Base-by-base conservation (phyloP, 2,113 vertebrate species). In the Rhombomys opimus region DNA sequence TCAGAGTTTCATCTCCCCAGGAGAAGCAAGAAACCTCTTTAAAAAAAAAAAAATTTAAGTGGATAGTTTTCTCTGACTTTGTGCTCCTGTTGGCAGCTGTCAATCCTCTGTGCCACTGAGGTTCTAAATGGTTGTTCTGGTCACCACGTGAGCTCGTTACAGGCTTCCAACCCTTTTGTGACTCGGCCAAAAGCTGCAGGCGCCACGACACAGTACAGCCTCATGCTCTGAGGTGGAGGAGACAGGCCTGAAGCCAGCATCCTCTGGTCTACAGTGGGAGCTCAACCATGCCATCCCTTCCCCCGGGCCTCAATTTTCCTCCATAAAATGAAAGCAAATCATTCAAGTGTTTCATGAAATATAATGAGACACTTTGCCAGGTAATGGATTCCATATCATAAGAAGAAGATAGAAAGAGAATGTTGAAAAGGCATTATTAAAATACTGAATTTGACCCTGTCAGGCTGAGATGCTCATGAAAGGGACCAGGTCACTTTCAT, bases 1-100 rank as follows among this genome's bases (percentile, higher is more conserved):
- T 61, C 67, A 30, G 2, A 52, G 18, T 87, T 70, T 57, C 46
- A 3, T 46, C 73, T 78, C 23, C 75, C 54, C 2, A 5, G 18
- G 18, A 8, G 12, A 73, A 68, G 57, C 3, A 59, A 75, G 32
- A 22, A 27, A 38, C 65, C 10, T 54, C 14, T 38, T n/a, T 72
- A 50, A 76, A 54, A 46, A 46, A 46, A 46, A 46, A 46, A 46
- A 46, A 78, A 38, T 32, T 32, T 22, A 92, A 75, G 14, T 76
- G 54, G 67, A 32, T 77, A 68, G 13, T 75, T 85, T 94, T 92
- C 59, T 75, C 76, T 84, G 85, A 84, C 73, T 89, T 90, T 81
- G 52, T 13, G 23, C 25, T 85, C 70, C 70, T 3, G 6, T 5
- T 38, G 32, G 86, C 22, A 54, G 32, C 68, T 38, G 13, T 90